A percentile compares a stretch with the other conserved stretches of the same genome.
phyloP scores from a whole-genome alignment of 1,140 invertebrate species.

The Achatina immaculata region DNA sequence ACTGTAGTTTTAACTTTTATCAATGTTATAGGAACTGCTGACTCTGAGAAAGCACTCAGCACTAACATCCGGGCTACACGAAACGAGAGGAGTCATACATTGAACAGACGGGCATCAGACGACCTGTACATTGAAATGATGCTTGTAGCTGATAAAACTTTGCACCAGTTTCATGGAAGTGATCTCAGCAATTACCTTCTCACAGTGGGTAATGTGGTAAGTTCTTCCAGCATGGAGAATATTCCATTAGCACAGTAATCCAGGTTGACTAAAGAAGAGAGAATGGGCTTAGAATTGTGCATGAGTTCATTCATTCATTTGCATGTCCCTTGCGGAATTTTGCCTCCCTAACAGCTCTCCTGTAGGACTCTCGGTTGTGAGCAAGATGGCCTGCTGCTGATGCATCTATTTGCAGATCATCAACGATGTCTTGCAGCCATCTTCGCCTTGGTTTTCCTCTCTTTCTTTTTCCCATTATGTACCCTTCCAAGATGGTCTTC shows the following conservation, averaged over 20 bases:
- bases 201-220: conserved; percentile 43
- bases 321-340: too few relatives aligned
- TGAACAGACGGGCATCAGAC: neutral
- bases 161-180: conserved; percentile 34
- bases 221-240: conserved; percentile 27
- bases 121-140: conserved; percentile 40
- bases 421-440: too few relatives aligned
- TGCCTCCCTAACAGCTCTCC: too few relatives aligned
- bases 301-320: too few relatives aligned
- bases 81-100: neutral
- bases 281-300: neutral
- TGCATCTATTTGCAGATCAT: too few relatives aligned
- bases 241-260: neutral
- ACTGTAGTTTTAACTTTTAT: neutral
- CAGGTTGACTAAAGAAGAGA: neutral
- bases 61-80: neutral
- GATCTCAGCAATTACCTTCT: conserved; percentile 38
- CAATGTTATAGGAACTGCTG: neutral
- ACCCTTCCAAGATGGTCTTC: too few relatives aligned
- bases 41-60: too few relatives aligned
- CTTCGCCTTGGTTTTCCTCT: too few relatives aligned
- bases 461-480: too few relatives aligned
- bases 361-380: too few relatives aligned
- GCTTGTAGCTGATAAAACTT: conserved; percentile 42
- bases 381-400: too few relatives aligned